These are phyloP conservation scores for Lagodon rhomboides DNA, from an alignment of 2,797 vertebrate species.

Conservation along the genomic window DNA sequence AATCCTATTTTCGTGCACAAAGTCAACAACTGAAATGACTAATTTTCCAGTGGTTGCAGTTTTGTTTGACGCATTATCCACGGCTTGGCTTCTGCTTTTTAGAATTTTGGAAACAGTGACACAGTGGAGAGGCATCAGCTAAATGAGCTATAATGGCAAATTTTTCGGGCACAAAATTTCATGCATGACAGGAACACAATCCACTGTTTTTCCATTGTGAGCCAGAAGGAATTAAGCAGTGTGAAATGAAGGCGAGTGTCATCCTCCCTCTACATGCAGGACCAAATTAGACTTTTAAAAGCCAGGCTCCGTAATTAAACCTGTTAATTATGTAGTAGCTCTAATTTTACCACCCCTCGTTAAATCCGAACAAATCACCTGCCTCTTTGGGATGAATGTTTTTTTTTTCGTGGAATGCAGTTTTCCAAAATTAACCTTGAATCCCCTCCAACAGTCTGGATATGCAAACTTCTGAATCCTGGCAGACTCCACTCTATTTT, in stretches of 20 bases:
- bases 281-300: slow-evolving; percentile 15
- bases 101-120: neutral
- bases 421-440: slow-evolving; percentile 55
- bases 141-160: too few species aligned
- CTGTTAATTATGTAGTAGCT: slow-evolving; percentile 9
- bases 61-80: neutral
- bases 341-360: slow-evolving; percentile 39
- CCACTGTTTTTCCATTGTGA: neutral
- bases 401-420: neutral
- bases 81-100: neutral
- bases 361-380: slow-evolving; percentile 42
- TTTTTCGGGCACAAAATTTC: neutral
- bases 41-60: slow-evolving; percentile 5
- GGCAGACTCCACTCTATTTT: slow-evolving; percentile 38
- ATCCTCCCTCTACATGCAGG: neutral
- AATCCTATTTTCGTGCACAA: neutral
- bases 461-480: slow-evolving; percentile 27
- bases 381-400: slow-evolving; percentile 2
- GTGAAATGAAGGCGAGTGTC: neutral
- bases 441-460: slow-evolving; percentile 41
- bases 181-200: neutral
- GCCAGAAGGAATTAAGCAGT: neutral
- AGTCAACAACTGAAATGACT: slow-evolving; percentile 18
- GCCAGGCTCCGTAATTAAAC: slow-evolving; percentile 19
- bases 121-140: neutral